Conservation (phyloP, 2,888 invertebrate genomes). For the Notodonta dromedarius region DNA sequence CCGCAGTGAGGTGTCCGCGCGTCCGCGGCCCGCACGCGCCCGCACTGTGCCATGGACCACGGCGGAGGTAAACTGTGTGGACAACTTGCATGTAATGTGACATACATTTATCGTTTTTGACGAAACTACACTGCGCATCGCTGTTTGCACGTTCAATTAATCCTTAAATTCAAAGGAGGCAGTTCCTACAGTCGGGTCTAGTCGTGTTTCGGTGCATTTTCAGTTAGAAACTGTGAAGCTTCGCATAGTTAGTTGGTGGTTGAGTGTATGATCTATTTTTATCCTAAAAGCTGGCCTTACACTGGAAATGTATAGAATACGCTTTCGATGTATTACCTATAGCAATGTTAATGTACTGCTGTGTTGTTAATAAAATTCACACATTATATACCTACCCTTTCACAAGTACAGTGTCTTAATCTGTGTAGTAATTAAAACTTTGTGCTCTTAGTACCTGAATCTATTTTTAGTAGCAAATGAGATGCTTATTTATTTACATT, state of each 20-base stretch:
- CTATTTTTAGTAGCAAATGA: conserved; percentile 30
- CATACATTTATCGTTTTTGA: conserved; percentile 49
- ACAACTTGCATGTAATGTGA: conserved; percentile 69
- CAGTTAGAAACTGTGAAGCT: conserved; percentile 40
- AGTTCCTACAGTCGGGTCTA: conserved; percentile 43
- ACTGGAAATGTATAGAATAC: conserved; percentile 41
- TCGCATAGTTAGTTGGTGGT: conserved; percentile 59
- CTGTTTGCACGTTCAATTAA: conserved; percentile 60
- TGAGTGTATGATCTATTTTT: conserved; percentile 74
- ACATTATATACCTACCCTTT: conserved; percentile 12
- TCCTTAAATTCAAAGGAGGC: conserved; percentile 30
- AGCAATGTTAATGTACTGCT: conserved; percentile 28
- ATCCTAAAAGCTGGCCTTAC: conserved; percentile 62
- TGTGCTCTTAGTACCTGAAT: conserved; percentile 11
- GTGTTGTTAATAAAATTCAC: conserved; percentile 19
- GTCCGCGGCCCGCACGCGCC: conserved; percentile 61
- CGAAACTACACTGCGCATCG: conserved; percentile 61
- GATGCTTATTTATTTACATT: conserved; percentile 29
- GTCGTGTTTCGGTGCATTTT: conserved; percentile 46
- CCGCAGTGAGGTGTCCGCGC: conserved; percentile 68
- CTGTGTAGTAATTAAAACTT: conserved; percentile 14
- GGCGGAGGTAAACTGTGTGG: conserved; percentile 77
- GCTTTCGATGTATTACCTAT: conserved; percentile 35
- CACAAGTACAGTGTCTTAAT: conserved; percentile 18
- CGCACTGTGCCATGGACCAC: conserved; percentile 76